Conservation (phyloP, 2,113 vertebrate species). For the Phaetusa simplex region DNA sequence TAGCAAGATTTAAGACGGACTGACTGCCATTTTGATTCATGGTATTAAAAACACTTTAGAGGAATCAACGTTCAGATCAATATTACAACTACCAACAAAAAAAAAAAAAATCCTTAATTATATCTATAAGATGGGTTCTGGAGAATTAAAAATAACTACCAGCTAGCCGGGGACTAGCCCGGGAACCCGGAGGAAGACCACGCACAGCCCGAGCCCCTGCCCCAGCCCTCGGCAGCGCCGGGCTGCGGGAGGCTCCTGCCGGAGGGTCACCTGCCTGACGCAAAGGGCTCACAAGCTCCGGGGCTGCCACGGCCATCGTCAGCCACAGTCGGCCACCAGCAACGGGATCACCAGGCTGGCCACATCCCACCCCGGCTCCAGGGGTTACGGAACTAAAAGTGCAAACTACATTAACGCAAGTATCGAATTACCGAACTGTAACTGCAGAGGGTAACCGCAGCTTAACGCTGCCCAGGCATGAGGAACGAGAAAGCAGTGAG, state of each 20-base stretch:
- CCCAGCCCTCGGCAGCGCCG: no score
- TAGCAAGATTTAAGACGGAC: not conserved
- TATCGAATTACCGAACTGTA: not conserved
- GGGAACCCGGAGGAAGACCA: not conserved
- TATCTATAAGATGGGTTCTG: not conserved
- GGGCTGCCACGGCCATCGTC: not conserved
- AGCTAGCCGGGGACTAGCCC: no score
- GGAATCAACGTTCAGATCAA: not conserved
- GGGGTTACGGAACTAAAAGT: not conserved
- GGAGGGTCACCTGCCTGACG: not conserved
- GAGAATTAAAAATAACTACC: not conserved
- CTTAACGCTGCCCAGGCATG: not conserved
- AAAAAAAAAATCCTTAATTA: no score
- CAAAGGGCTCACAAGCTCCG: not conserved
- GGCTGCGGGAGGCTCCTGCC: not conserved
- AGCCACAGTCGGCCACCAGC: rapidly evolving
- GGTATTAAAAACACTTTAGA: not conserved
- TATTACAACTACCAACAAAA: not conserved
- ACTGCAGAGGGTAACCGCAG: not conserved
- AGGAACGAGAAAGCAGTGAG: not conserved
- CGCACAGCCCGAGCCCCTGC: not conserved
- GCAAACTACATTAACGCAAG: not conserved
- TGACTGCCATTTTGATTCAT: not conserved
- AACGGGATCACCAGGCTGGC: not conserved
- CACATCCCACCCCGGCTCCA: not conserved